Evolutionary conservation across 2,797 vertebrate genomes (phyloP).

Genomic region (Moxostoma hubbsi): DNA sequence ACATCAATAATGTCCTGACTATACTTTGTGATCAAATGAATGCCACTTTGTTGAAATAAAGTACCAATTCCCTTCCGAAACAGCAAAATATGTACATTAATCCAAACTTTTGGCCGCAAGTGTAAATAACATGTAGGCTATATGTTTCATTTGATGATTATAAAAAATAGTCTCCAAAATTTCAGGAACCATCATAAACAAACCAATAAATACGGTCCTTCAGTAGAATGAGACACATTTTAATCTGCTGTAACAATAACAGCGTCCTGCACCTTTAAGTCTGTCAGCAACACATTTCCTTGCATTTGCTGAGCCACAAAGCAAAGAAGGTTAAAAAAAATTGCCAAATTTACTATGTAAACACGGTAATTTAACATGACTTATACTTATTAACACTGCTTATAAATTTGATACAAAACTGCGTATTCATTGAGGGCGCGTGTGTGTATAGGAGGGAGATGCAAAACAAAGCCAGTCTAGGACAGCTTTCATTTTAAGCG

Average conservation of each 20-base stretch:
- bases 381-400: not conserved
- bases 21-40: too few species aligned
- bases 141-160: not conserved
- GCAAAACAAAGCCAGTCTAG: conserved; percentile 39
- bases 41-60: too few species aligned
- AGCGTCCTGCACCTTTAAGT: conserved; percentile 35
- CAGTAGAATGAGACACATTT: not conserved
- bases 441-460: not conserved
- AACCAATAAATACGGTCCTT: not conserved
- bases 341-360: not conserved
- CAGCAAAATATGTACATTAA: too few species aligned
- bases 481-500: not conserved
- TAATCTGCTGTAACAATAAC: not conserved
- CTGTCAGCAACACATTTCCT: not conserved
- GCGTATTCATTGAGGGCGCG: not conserved
- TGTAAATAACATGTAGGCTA: too few species aligned
- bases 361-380: not conserved
- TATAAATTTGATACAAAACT: not conserved
- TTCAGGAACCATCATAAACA: not conserved
- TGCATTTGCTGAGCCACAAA: not conserved
- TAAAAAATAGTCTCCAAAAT: not conserved
- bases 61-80: too few species aligned
- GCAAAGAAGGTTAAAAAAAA: not conserved
- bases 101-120: too few species aligned
- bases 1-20: too few species aligned